phyloP scores from a whole-genome alignment of 2,888 invertebrate genomes.

The Metacarcinus magister region DNA sequence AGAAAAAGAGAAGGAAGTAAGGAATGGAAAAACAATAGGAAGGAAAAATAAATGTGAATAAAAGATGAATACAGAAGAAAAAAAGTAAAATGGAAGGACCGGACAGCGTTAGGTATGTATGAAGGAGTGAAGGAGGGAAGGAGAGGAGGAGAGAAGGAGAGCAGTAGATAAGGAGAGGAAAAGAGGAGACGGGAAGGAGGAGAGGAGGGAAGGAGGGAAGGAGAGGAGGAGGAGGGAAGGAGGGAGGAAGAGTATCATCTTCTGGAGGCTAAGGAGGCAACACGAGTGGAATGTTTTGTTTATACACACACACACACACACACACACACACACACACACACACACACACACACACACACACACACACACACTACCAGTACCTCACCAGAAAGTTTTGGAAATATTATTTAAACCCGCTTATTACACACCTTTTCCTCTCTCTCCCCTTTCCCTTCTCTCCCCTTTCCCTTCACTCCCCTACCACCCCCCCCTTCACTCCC shows the following conservation, averaged over 20 bases:
- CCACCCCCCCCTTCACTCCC: too few species aligned
- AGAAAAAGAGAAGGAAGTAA: neutral
- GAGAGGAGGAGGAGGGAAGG: neutral
- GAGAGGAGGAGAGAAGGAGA: slow-evolving; percentile 47
- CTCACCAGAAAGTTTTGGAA: too few species aligned
- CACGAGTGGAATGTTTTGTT: neutral
- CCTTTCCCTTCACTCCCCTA: too few species aligned
- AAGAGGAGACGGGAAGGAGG: neutral
- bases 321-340: slow-evolving; percentile 10
- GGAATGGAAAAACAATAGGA: neutral
- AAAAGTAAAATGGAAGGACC: too few species aligned
- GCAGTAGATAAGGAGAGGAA: slow-evolving; percentile 42
- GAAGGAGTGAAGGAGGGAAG: too few species aligned
- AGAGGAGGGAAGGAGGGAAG: neutral
- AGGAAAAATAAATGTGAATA: slow-evolving; percentile 1
- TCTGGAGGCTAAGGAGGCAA: neutral
- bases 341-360: neutral
- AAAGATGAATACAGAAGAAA: neutral
- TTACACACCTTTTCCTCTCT: too few species aligned
- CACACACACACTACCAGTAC: neutral
- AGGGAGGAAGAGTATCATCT: neutral
- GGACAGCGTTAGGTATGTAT: too few species aligned
- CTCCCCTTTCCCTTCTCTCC: too few species aligned
- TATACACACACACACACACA: slow-evolving; percentile 35
- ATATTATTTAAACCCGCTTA: too few species aligned